Evolutionary conservation across 2,888 invertebrate species (phyloP).

Genomic region (Diarsia mendica): DNA sequence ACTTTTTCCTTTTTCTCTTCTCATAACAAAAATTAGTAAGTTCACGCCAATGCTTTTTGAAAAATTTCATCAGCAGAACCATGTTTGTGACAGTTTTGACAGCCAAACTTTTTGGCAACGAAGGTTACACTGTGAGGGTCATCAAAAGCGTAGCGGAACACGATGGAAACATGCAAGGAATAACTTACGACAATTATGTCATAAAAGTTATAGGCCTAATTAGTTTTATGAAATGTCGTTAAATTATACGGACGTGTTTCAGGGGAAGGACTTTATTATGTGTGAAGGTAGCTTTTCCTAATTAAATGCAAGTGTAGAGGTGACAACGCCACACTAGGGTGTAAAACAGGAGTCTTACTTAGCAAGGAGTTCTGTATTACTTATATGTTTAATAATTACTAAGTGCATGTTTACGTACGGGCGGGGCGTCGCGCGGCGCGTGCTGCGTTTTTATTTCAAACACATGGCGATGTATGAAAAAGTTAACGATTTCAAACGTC

Average conservation of each 20-base stretch:
- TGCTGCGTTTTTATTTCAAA: too few species aligned
- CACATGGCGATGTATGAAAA: too few species aligned
- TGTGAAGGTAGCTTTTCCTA: conserved; percentile 15
- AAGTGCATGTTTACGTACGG: too few species aligned
- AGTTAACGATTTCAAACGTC: too few species aligned
- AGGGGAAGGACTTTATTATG: background rate
- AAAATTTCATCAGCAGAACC: background rate
- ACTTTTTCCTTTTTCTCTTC: background rate
- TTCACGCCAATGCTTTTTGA: background rate
- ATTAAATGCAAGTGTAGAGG: conserved; percentile 26
- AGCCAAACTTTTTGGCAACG: conserved; percentile 14
- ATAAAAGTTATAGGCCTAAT: conserved; percentile 33
- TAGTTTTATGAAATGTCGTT: conserved; percentile 20
- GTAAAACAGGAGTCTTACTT: background rate
- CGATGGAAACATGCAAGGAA: conserved; percentile 15
- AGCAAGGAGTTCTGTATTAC: too few species aligned
- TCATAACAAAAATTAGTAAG: background rate
- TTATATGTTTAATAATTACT: too few species aligned
- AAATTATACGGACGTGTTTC: conserved; percentile 4
- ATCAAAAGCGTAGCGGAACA: background rate
- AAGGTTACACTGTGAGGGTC: background rate
- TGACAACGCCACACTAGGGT: conserved; percentile 11
- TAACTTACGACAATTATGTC: conserved; percentile 31
- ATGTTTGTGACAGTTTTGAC: conserved; percentile 34
- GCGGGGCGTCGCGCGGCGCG: too few species aligned